Percentiles rank a stretch among this genome's conserved stretches.
Conservation (phyloP, 2,797 vertebrate species). For the Eulemur coronatus region DNA sequence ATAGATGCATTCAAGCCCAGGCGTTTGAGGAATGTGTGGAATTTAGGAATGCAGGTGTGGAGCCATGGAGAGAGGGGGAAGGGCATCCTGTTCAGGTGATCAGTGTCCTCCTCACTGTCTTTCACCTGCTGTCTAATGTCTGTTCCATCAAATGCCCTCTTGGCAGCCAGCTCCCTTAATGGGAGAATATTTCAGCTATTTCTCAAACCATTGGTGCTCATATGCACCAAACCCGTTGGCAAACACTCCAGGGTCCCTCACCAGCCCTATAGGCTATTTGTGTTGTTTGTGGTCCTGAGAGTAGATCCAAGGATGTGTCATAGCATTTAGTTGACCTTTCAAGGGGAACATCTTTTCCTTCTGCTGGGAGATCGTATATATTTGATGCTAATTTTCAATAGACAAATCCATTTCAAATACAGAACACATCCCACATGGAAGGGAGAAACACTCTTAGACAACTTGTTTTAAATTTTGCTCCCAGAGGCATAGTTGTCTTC, state of each 20-base stretch:
- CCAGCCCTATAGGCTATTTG: neutral
- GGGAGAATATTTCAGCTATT: neutral
- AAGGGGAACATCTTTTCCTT: neutral
- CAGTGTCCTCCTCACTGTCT: neutral
- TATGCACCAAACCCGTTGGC: neutral
- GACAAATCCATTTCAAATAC: neutral
- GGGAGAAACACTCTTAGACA: neutral
- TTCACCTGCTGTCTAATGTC: accelerated
- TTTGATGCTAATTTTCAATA: neutral
- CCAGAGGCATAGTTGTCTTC: neutral
- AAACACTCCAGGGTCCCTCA: neutral
- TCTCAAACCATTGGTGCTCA: neutral
- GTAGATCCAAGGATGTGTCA: neutral
- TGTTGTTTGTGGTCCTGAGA: neutral
- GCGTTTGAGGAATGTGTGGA: neutral
- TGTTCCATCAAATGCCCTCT: neutral
- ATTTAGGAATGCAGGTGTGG: neutral
- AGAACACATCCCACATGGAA: neutral
- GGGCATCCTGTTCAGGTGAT: neutral
- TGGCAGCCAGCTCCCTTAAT: neutral
- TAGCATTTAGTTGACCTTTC: neutral
- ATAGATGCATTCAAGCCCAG: neutral
- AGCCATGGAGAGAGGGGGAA: neutral
- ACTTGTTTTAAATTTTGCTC: neutral
- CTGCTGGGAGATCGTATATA: neutral